Evolutionary conservation across 2,113 vertebrate species (phyloP), one percentile per base, ranked within the genome.

Genomic region (Neolamprologus falcicula): DNA sequence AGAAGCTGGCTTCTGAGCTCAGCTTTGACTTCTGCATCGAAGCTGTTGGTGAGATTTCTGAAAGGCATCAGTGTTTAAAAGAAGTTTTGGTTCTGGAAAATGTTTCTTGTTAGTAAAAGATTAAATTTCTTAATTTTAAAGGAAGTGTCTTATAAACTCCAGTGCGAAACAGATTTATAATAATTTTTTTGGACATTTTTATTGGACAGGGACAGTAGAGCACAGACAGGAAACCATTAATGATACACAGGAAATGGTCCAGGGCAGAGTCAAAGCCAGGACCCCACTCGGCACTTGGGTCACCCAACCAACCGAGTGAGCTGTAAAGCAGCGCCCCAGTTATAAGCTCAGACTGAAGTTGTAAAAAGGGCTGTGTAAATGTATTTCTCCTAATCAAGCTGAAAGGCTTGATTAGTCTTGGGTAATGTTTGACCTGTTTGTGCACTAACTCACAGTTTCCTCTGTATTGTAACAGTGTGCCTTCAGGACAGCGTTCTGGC

Each of bases 401-500:
- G 6, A 76, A 76, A 31, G 55, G 26, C 55, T 59, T 61, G 57
- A 61, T 61, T 61, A 61, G 0, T 26, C 42, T 28, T 76, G 24
- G 7, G 42, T 78, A 50, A 19, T 52, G 73, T 33, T 78, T 52
- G 54, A 45, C 40, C 33, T 42, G 4, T 66, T 13, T 84, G 17
- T 83, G 61, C 12, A 16, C 17, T 79, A 33, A 84, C 47, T 21
- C 47, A 7, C 52, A 84, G 17, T 61, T 66, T 4, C 26, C 6
- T 66, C 42, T 61, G 16, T 37, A 52, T 17, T 85, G 5, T 68
- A 12, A 59, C 93, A 99, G 99, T 99, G 92, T 99, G 98, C 95
- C 98, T 99, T 95, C 99, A 99, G 88, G 99, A 99, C 96, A 99
- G 98, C 6, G 98, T 99, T 66, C 92, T 99, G 94, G 98, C 98